phyloP scores from a whole-genome alignment of 53 echinoderm and acorn worm species.

The Echinarachnius parma region DNA sequence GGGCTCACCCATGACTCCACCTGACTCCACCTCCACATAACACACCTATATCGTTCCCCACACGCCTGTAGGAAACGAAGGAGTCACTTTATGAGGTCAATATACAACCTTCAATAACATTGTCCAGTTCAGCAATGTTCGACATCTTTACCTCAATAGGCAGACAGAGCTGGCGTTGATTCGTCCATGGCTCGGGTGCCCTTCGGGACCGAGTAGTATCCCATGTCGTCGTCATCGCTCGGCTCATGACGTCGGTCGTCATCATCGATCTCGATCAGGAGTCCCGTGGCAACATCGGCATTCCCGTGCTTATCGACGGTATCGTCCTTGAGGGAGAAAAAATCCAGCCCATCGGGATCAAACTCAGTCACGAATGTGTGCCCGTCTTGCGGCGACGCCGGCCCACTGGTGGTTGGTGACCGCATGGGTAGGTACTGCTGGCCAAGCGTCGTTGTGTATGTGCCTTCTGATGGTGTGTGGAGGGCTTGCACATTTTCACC shows the following conservation, averaged over 20 bases:
- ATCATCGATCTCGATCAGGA: slow-evolving; percentile 21
- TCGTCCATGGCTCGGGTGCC: background rate
- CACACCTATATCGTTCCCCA: too few species aligned
- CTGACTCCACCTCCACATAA: too few species aligned
- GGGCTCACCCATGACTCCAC: too few species aligned
- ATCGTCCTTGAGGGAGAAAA: background rate
- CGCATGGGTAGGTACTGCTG: slow-evolving; percentile 18
- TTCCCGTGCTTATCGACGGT: background rate
- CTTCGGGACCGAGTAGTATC: slow-evolving; percentile 34
- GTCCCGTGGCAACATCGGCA: slow-evolving; percentile 18
- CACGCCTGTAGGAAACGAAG: too few species aligned
- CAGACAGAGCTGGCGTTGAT: slow-evolving; percentile 10
- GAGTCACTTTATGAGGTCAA: too few species aligned
- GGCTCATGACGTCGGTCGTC: background rate
- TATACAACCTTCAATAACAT: too few species aligned
- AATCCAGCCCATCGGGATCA: background rate
- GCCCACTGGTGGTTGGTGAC: background rate
- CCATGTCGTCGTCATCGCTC: slow-evolving; percentile 20
- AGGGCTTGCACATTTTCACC: slow-evolving; percentile 18
- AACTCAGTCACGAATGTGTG: background rate
- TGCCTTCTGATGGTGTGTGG: slow-evolving; percentile 22
- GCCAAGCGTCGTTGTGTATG: slow-evolving; percentile 10
- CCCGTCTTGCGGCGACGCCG: background rate
- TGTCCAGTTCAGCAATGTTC: too few species aligned
- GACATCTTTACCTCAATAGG: too few species aligned